Evolutionary conservation across 2,113 vertebrate species (phyloP).

Genomic region (Turnix velox): DNA sequence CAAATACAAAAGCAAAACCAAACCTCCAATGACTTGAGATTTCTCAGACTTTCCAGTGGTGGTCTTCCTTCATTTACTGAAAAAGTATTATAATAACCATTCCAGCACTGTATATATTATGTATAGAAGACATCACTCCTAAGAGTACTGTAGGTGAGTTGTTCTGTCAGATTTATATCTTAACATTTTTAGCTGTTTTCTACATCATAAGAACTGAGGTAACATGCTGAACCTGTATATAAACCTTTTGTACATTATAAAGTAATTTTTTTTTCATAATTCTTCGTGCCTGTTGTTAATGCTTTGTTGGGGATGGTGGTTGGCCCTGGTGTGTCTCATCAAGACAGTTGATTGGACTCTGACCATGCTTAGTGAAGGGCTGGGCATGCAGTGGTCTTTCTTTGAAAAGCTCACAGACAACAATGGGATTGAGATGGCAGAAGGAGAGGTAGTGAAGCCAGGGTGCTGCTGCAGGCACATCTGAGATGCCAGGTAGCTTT

Average conservation of each 20-base stretch:
- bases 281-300: constrained; percentile 42
- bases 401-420: neutral
- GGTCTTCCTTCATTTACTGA: constrained; percentile 43
- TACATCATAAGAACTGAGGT: constrained; percentile 74
- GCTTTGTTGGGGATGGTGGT: neutral
- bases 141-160: constrained; percentile 70
- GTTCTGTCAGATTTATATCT: constrained; percentile 75
- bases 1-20: constrained; percentile 45
- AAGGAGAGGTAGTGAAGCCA: neutral
- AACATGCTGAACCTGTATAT: constrained; percentile 83
- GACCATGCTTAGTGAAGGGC: neutral
- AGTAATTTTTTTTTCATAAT: constrained; percentile 84
- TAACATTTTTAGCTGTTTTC: constrained; percentile 80
- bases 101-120: constrained; percentile 69
- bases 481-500: neutral
- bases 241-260: constrained; percentile 96
- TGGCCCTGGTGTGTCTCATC: neutral
- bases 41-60: constrained; percentile 32
- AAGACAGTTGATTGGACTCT: neutral
- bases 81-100: constrained; percentile 42
- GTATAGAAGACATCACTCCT: constrained; percentile 69
- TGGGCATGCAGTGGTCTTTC: neutral
- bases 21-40: constrained; percentile 31
- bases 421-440: neutral
- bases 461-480: neutral